A percentile compares a stretch with the other conserved stretches of the same genome.
These are phyloP conservation scores for Strigops habroptila DNA, from an alignment of 2,113 vertebrate genomes.

Conservation along the genomic window DNA sequence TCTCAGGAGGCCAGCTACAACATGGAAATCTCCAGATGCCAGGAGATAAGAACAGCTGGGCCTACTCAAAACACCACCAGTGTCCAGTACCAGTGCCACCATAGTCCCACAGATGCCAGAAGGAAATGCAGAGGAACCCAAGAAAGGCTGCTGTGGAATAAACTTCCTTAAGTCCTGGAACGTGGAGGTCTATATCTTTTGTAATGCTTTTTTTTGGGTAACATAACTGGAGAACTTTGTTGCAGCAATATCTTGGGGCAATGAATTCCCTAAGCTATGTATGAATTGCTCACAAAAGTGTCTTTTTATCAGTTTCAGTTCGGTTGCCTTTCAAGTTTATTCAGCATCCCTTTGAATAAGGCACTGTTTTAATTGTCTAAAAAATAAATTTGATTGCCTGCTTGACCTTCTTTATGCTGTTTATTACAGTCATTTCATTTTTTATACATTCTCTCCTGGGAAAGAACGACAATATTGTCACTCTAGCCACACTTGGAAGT, in stretches of 20 bases:
- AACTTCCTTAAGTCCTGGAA: background rate
- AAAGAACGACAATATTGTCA: background rate
- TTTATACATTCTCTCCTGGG: background rate
- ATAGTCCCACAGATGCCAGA: background rate
- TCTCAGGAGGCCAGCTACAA: background rate
- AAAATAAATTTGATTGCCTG: constrained; percentile 39
- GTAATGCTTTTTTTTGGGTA: background rate
- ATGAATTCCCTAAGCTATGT: background rate
- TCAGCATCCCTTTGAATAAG: constrained; percentile 40
- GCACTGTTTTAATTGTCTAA: constrained; percentile 38
- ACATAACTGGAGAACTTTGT: background rate
- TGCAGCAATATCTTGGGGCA: background rate
- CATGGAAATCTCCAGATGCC: background rate
- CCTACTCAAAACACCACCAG: background rate
- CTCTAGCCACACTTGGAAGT: background rate
- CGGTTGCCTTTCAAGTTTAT: constrained; percentile 50
- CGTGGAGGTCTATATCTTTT: accelerated
- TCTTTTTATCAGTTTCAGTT: constrained; percentile 39
- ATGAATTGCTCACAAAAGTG: background rate
- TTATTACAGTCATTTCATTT: constrained; percentile 20
- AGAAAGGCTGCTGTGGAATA: background rate
- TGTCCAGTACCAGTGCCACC: accelerated
- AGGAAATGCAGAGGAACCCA: background rate
- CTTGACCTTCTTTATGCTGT: constrained; percentile 10
- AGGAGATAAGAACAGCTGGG: background rate